These are phyloP conservation scores for Orthosia incerta DNA, from an alignment of 2,888 invertebrate genomes.

Conservation along the genomic window DNA sequence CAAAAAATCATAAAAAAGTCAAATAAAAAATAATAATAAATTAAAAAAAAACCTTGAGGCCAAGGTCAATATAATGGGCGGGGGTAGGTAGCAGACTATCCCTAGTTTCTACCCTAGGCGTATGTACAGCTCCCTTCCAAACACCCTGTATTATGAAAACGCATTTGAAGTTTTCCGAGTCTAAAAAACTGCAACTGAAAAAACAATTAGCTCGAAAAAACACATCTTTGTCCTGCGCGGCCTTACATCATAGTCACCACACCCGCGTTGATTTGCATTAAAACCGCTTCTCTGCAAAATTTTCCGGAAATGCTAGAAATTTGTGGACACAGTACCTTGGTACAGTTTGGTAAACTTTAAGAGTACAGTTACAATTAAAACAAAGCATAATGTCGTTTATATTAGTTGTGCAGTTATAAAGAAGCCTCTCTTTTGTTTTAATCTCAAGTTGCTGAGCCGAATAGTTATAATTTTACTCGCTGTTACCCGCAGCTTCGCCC, in stretches of 20 bases:
- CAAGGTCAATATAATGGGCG: no score
- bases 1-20: no score
- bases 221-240: background rate
- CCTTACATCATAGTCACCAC: slow-evolving; percentile 56
- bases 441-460: slow-evolving; percentile 23
- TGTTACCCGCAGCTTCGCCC: no score
- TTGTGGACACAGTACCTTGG: slow-evolving; percentile 71
- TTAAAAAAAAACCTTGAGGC: no score
- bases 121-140: no score
- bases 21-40: no score
- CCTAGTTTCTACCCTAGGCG: no score
- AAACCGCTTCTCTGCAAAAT: slow-evolving; percentile 67
- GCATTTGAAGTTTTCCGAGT: no score
- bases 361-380: slow-evolving; percentile 69
- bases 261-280: slow-evolving; percentile 71
- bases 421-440: slow-evolving; percentile 39
- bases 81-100: no score
- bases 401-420: slow-evolving; percentile 53
- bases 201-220: background rate
- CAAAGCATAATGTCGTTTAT: slow-evolving; percentile 58
- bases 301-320: slow-evolving; percentile 67
- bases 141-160: no score
- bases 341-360: slow-evolving; percentile 68
- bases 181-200: background rate
- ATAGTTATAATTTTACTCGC: slow-evolving; percentile 21